Evolutionary conservation across 2,888 invertebrate genomes (phyloP).

Genomic region (Stomorhina lunata): DNA sequence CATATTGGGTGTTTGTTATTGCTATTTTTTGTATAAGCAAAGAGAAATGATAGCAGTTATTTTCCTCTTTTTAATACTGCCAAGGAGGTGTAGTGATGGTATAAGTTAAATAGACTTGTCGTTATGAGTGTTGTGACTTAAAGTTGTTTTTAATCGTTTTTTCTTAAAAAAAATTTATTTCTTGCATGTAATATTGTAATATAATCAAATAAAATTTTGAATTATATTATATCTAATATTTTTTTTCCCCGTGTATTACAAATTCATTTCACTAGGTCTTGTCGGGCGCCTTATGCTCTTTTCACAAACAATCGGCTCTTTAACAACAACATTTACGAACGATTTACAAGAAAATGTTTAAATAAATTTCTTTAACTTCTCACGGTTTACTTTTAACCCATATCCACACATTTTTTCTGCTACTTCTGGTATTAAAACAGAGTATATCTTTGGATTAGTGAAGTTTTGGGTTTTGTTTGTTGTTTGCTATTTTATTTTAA

Average conservation of each 20-base stretch:
- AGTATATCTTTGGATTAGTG: too few species aligned
- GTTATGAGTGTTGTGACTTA: background rate
- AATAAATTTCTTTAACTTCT: constrained; percentile 71
- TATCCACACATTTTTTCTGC: constrained; percentile 35
- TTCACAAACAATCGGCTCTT: background rate
- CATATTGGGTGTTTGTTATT: too few species aligned
- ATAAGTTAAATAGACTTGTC: too few species aligned
- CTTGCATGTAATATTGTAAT: background rate
- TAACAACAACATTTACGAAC: background rate
- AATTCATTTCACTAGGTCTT: background rate
- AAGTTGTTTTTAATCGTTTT: background rate
- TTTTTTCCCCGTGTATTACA: constrained; percentile 13
- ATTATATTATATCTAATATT: background rate
- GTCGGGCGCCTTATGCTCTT: background rate
- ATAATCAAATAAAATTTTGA: background rate
- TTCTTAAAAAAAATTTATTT: background rate
- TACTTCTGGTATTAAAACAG: background rate
- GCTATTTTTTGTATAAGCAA: too few species aligned
- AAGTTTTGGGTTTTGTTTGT: constrained; percentile 12
- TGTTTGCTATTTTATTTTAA: constrained; percentile 46
- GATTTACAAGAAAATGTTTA: constrained; percentile 48
- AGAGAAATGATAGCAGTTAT: too few species aligned
- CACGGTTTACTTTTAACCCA: constrained; percentile 77
- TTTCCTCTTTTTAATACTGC: too few species aligned
- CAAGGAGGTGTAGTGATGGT: too few species aligned